phyloP scores from a whole-genome alignment of 2,113 vertebrate species.

The Nesoenas mayeri region DNA sequence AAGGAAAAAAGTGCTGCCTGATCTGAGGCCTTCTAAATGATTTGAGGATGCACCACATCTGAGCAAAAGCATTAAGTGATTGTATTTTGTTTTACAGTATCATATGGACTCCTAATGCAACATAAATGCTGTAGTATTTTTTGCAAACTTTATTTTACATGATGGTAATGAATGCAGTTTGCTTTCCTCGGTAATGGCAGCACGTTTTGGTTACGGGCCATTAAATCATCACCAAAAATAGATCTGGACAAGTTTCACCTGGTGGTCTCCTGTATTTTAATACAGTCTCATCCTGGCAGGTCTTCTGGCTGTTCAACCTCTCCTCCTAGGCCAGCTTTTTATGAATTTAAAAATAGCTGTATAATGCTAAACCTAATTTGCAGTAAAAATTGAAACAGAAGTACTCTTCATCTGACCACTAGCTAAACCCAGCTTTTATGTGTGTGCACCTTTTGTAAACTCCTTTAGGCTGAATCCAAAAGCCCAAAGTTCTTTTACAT shows the following conservation, averaged over 20 bases:
- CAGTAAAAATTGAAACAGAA: not conserved
- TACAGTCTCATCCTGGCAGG: constrained; percentile 37
- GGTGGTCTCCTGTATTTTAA: constrained; percentile 49
- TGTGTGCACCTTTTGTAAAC: constrained; percentile 1
- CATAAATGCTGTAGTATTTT: not conserved
- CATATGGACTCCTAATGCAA: not conserved
- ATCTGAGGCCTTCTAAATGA: not conserved
- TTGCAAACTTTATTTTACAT: not conserved
- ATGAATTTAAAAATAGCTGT: constrained; percentile 3
- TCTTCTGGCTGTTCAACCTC: constrained; percentile 36
- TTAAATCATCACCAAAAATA: constrained; percentile 74
- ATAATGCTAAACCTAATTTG: not conserved
- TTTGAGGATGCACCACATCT: not conserved
- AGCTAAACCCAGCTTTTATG: not conserved
- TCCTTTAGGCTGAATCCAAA: not conserved
- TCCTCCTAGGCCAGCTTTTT: constrained; percentile 20
- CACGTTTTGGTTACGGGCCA: constrained; percentile 56
- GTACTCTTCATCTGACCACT: not conserved
- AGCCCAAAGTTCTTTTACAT: not conserved
- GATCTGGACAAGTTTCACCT: constrained; percentile 52
- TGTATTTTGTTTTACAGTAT: not conserved
- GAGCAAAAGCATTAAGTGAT: not conserved
- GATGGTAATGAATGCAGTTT: not conserved
- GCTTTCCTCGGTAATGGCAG: constrained; percentile 44
- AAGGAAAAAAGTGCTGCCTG: not conserved